Conservation (phyloP, 2,888 invertebrate genomes). For the Trisateles emortualis region DNA sequence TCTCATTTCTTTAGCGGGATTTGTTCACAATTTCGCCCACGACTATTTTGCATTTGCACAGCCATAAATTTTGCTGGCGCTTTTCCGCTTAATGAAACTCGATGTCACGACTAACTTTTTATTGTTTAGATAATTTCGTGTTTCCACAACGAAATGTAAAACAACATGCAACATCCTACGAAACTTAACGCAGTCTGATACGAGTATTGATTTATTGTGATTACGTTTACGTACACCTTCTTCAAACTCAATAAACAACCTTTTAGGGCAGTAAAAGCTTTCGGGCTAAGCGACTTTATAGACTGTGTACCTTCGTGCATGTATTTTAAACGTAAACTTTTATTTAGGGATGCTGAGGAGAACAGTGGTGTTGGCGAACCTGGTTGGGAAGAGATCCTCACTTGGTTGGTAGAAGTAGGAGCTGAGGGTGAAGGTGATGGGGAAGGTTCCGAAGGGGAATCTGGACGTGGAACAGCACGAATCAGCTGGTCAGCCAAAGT, state of each 20-base stretch:
- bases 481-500: slow-evolving; percentile 93
- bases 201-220: slow-evolving; percentile 56
- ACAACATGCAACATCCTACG: slow-evolving; percentile 37
- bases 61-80: slow-evolving; percentile 66
- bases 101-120: slow-evolving; percentile 64
- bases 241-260: slow-evolving; percentile 53
- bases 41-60: slow-evolving; percentile 65
- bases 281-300: slow-evolving; percentile 46
- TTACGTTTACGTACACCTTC: slow-evolving; percentile 55
- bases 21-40: slow-evolving; percentile 70
- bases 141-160: slow-evolving; percentile 43
- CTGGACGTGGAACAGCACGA: slow-evolving; percentile 93
- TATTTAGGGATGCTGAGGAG: slow-evolving; percentile 70
- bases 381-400: slow-evolving; percentile 93
- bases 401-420: slow-evolving; percentile 96
- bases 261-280: slow-evolving; percentile 48
- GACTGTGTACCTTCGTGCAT: slow-evolving; percentile 15
- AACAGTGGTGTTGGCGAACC: slow-evolving; percentile 74
- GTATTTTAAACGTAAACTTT: slow-evolving; percentile 1
- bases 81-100: slow-evolving; percentile 72
- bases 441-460: slow-evolving; percentile 79
- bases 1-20: slow-evolving; percentile 64
- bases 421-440: slow-evolving; percentile 89
- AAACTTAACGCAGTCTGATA: slow-evolving; percentile 33
- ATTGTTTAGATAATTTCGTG: slow-evolving; percentile 57